Conservation (phyloP, 2,113 vertebrate species). For the Acrocephalus kingi region DNA sequence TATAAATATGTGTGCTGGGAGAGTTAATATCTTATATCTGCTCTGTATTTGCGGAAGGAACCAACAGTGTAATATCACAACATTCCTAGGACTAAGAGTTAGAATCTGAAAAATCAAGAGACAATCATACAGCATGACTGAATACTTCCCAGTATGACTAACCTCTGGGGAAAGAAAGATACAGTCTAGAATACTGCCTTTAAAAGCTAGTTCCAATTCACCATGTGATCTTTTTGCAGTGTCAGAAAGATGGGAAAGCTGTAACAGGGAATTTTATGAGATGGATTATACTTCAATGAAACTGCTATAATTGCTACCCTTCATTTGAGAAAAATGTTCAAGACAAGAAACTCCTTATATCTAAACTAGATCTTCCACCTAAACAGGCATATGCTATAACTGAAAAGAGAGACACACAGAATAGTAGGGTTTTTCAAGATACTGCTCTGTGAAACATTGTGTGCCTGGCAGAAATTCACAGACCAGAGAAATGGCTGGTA, state of each 20-base stretch:
- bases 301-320: neutral
- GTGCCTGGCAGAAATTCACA: neutral
- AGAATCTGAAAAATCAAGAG: neutral
- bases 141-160: neutral
- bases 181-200: neutral
- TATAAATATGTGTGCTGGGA: neutral
- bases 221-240: neutral
- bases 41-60: neutral
- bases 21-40: neutral
- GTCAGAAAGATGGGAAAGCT: neutral
- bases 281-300: neutral
- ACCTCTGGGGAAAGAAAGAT: neutral
- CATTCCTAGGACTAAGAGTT: neutral
- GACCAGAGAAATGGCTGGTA: neutral
- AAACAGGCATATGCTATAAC: neutral
- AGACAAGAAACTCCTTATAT: neutral
- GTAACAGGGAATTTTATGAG: neutral
- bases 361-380: neutral
- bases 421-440: neutral
- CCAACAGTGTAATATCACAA: fast-evolving
- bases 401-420: neutral
- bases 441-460: neutral
- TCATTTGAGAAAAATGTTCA: neutral
- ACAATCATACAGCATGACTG: neutral
- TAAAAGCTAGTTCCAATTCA: neutral